phyloP scores from a whole-genome alignment of 2,113 vertebrate species.

The Origma solitaria region DNA sequence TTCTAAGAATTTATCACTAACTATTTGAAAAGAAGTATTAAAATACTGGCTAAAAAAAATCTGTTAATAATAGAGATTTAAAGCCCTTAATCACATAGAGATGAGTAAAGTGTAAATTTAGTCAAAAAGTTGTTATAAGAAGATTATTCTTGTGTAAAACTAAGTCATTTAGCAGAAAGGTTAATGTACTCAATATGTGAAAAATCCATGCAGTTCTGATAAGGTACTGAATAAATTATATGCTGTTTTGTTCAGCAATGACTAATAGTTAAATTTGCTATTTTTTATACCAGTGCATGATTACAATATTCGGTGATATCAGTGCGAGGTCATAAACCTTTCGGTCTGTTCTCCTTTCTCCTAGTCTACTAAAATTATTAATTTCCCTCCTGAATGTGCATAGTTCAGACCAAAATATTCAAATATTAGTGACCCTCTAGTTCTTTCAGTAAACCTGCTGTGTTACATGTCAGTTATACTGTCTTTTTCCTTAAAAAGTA shows the following conservation, averaged over 20 bases:
- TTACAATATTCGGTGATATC: neutral
- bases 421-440: neutral
- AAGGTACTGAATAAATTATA: neutral
- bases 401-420: neutral
- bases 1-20: neutral
- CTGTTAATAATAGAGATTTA: neutral
- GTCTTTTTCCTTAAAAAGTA: neutral
- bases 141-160: neutral
- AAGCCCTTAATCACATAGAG: neutral
- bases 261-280: neutral
- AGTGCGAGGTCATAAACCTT: neutral
- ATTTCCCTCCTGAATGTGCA: neutral
- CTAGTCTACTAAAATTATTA: neutral
- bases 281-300: neutral
- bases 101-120: neutral
- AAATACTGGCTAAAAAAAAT: neutral
- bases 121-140: neutral
- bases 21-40: neutral
- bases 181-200: neutral
- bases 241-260: neutral
- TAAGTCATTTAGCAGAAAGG: neutral
- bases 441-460: neutral
- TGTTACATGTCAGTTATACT: neutral
- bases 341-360: neutral
- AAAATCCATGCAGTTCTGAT: neutral